Evolutionary conservation across 2,888 invertebrate species (phyloP), one percentile per base, ranked within the genome.

Genomic region (Liopterus haemorrhoidalis): DNA sequence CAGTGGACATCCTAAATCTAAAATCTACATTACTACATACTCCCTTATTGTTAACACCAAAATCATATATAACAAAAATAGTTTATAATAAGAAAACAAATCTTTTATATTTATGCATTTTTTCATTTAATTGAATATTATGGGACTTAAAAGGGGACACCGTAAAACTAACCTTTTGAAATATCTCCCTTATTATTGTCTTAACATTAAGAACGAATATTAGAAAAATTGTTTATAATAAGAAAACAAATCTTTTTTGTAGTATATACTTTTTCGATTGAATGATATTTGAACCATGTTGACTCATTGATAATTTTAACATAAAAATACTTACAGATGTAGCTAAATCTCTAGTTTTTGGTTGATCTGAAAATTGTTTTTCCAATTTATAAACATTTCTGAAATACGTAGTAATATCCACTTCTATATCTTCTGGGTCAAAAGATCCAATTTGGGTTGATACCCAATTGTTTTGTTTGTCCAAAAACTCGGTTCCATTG

Each of bases 361-460:
- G 89, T 48, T 75, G 72, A 19, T 89, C 86, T 50, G 78, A 72
- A 66, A 95, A 93, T 15, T 77, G 74, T 62, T 92, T 93, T 61
- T 95, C 94, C 54, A 95, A 68, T 63, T 92, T 94, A 59, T 84
- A 86, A 27, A 95, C 78, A 38, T 81, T 79, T 52, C 92, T 77
- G 66, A 81, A 81, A 53, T 74, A 69, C 2, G 63, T 78, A 31
- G 77, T 77, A 1, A 86, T 82, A 50, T 90, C 89, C 9, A 74
- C 70, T 52, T 95, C 94, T 41, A 96, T 92, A 12, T 78, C 79
- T 63, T 94, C 93, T 0, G 95, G 95, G 63, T 92, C 87, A 57
- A 82, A 80, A 38, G 81, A 79, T 4, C 89, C 87, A 54, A 95
- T 85, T 70, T 84, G 75, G 8, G 77, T 81, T 49, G 79, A 78